Evolutionary conservation across 2,888 invertebrate genomes (phyloP), one percentile per base, ranked within the genome.

Genomic region (Tachina grossa): DNA sequence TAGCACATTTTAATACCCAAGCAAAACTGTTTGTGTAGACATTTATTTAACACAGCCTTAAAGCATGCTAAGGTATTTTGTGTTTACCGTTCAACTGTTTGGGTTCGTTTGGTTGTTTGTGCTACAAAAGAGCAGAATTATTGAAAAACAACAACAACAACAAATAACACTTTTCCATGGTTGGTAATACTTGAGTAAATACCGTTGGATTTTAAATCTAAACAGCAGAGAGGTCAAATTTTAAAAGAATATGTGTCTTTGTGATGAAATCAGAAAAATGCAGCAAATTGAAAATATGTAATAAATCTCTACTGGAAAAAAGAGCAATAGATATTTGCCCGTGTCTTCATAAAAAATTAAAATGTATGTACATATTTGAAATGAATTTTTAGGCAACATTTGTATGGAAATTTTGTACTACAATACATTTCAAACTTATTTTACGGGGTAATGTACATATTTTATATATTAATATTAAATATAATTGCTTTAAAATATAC

Each of bases 41-140:
- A 22, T n/a, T 45, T 61, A 68, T 41, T 59, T 68, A 39, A 63
- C 49, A 43, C 66, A 76, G 82, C 85, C 85, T 83, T 55, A 85
- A 76, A 83, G 79, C 43, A 85, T 65, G 83, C 85, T 71, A 80
- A 31, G 49, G 41, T 63, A 74, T 85, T 74, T 75, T 14, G 6
- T 72, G 4, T 14, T 19, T 9, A 22, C 39, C 0, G 8, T 22
- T 22, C 31, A 55, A 61, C 14, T 22, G 22, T 59, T 9, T 31
- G 31, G 31, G 14, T 39, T 55, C 9, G 10, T 31, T 43, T 55
- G 11, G 10, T 55, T 51, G 6, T 16, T 22, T 53, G 1, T 43
- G 5, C n/a, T 9, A 9, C n/a, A 16, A n/a, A 45, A 31, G 0
- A 43, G 22, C 31, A 45, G 6, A 77, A 57, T 47, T 22, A 41